A percentile compares a stretch with the other conserved stretches of the same genome.
phyloP scores from a whole-genome alignment of 2,888 invertebrate species.

The Dolomedes plantarius region DNA sequence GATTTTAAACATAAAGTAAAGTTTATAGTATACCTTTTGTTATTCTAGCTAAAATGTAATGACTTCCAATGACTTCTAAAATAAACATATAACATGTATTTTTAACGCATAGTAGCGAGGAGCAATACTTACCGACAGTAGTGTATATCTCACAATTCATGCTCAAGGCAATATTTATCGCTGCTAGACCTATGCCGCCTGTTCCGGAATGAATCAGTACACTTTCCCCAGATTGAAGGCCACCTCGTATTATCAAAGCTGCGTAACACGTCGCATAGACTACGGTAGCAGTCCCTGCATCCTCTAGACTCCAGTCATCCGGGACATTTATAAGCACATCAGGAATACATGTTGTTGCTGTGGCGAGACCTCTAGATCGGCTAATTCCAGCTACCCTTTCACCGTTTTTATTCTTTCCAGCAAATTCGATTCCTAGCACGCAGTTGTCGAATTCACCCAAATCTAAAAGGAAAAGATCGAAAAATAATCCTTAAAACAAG shows the following conservation, averaged over 20 bases:
- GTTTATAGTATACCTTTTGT: too few species aligned
- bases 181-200: conserved; percentile 97
- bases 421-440: conserved; percentile 94
- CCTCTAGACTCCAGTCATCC: conserved; percentile 88
- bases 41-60: too few species aligned
- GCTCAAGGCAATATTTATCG: conserved; percentile 93
- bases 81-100: too few species aligned
- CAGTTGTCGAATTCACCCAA: too few species aligned
- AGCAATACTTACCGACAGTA: conserved; percentile 83
- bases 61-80: too few species aligned
- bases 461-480: too few species aligned
- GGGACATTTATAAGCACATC: conserved; percentile 93
- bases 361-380: conserved; percentile 91
- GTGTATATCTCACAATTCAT: conserved; percentile 92
- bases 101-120: too few species aligned
- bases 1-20: too few species aligned
- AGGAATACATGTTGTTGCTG: conserved; percentile 84
- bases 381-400: conserved; percentile 93
- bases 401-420: conserved; percentile 82
- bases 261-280: conserved; percentile 93
- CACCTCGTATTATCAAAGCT: conserved; percentile 90
- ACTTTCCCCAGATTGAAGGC: conserved; percentile 87
- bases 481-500: too few species aligned
- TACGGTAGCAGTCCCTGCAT: conserved; percentile 96
- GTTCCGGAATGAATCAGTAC: conserved; percentile 95